Percentiles rank a stretch among this genome's conserved stretches.
These are phyloP conservation scores for Podarcis lilfordi DNA, from an alignment of 2,797 vertebrate genomes.

Conservation along the genomic window DNA sequence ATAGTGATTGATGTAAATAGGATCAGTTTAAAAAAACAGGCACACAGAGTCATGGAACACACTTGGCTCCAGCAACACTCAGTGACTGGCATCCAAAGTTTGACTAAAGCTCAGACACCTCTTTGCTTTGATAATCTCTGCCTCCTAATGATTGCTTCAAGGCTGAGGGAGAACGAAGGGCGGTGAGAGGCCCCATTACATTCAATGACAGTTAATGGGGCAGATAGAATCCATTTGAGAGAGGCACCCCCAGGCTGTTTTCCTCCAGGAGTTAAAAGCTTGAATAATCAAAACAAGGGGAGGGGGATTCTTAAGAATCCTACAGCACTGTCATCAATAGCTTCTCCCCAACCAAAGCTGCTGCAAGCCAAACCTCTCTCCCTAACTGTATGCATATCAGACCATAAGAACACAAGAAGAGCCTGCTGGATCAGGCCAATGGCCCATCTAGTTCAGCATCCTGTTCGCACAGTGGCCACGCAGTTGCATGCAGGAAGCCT, in stretches of 20 bases:
- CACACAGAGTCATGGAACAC: background rate
- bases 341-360: constrained; percentile 71
- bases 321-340: constrained; percentile 74
- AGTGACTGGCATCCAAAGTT: constrained; percentile 60
- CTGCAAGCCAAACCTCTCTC: constrained; percentile 62
- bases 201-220: constrained; percentile 86
- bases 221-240: constrained; percentile 85
- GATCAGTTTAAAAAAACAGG: background rate
- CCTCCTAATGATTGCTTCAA: constrained; percentile 82
- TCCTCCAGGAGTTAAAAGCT: constrained; percentile 79
- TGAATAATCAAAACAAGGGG: constrained; percentile 79
- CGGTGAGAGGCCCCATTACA: constrained; percentile 80
- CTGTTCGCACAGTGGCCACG: too few relatives aligned
- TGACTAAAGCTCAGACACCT: constrained; percentile 80
- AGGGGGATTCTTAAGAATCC: constrained; percentile 67
- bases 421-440: too few relatives aligned
- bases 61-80: background rate
- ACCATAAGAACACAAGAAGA: too few relatives aligned
- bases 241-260: constrained; percentile 81
- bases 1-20: background rate
- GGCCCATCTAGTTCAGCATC: too few relatives aligned
- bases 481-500: too few relatives aligned
- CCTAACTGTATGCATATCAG: constrained; percentile 49
- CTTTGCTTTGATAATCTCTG: constrained; percentile 83
- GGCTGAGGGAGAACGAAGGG: constrained; percentile 74